Conservation (phyloP, 2,888 invertebrate species). For the Philhelius pedissequus region DNA sequence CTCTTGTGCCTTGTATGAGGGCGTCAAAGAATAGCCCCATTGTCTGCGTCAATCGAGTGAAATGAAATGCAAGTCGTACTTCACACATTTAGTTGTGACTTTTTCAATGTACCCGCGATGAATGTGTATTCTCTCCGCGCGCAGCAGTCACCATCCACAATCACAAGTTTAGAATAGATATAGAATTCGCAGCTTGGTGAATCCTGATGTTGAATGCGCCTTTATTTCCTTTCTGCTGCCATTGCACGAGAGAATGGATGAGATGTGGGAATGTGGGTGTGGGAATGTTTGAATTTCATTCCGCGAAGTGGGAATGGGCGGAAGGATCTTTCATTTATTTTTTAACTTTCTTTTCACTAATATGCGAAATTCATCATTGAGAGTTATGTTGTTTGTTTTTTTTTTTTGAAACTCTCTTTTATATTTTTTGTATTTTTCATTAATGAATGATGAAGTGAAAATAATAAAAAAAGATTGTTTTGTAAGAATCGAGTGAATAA, state of each 20-base stretch:
- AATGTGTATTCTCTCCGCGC: constrained; percentile 2
- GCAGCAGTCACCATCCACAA: neutral
- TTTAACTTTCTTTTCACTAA: constrained; percentile 46
- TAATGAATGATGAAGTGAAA: constrained; percentile 62
- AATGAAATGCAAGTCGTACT: constrained; percentile 68
- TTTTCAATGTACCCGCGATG: neutral
- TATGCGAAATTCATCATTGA: constrained; percentile 62
- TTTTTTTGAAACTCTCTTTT: constrained; percentile 14
- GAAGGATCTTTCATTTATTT: constrained; percentile 48
- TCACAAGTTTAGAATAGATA: neutral
- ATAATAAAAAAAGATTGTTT: constrained; percentile 13
- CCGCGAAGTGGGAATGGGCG: constrained; percentile 10
- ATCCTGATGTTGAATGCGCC: constrained; percentile 15
- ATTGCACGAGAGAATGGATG: neutral
- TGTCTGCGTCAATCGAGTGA: constrained; percentile 64
- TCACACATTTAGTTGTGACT: constrained; percentile 53
- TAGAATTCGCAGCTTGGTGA: neutral
- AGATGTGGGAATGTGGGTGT: neutral
- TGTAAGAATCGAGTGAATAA: constrained; percentile 45
- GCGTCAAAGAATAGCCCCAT: constrained; percentile 43
- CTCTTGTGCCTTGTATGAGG: constrained; percentile 12
- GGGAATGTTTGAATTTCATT: neutral
- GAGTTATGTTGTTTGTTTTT: constrained; percentile 16
- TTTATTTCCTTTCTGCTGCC: constrained; percentile 13
- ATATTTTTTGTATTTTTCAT: constrained; percentile 39